phyloP scores from a whole-genome alignment of 2,888 invertebrate genomes.

The Eilema sororculum region DNA sequence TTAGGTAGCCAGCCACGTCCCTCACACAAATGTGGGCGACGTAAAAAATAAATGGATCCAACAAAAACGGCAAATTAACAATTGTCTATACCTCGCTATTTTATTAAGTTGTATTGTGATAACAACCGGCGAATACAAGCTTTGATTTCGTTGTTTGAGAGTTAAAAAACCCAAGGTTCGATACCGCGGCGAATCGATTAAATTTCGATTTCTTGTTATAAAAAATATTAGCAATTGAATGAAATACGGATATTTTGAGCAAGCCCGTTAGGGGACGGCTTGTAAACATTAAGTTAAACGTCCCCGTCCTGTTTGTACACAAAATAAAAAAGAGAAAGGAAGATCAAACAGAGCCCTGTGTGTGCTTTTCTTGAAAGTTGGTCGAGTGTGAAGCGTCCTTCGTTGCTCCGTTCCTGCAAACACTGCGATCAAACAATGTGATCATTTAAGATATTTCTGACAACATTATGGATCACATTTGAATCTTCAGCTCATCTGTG shows the following conservation, averaged over 20 bases:
- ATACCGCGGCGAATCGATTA: constrained; percentile 20
- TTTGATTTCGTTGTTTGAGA: constrained; percentile 12
- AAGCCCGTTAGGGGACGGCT: constrained; percentile 16
- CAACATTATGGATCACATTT: constrained; percentile 2
- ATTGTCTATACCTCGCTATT: neutral
- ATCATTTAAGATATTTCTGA: constrained; percentile 16
- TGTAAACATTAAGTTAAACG: constrained; percentile 23
- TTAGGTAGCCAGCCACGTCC: neutral
- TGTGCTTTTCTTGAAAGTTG: constrained; percentile 24
- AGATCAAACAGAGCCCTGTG: constrained; percentile 17
- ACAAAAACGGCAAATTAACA: constrained; percentile 19
- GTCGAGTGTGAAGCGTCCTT: constrained; percentile 23
- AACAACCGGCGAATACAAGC: constrained; percentile 8
- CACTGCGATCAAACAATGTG: constrained; percentile 22
- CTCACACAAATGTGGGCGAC: neutral
- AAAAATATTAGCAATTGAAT: constrained; percentile 10
- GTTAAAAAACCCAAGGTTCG: constrained; percentile 24
- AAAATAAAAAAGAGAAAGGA: constrained; percentile 20
- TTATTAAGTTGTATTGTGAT: constrained; percentile 14
- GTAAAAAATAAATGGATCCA: constrained; percentile 7
- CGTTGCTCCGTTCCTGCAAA: constrained; percentile 15
- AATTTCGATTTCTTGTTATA: constrained; percentile 19
- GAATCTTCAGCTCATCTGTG: neutral
- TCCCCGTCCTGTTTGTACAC: constrained; percentile 23
- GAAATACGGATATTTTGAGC: constrained; percentile 6